These are phyloP conservation scores for Spondyliosoma cantharus DNA, from an alignment of 2,797 vertebrate species.

Conservation along the genomic window DNA sequence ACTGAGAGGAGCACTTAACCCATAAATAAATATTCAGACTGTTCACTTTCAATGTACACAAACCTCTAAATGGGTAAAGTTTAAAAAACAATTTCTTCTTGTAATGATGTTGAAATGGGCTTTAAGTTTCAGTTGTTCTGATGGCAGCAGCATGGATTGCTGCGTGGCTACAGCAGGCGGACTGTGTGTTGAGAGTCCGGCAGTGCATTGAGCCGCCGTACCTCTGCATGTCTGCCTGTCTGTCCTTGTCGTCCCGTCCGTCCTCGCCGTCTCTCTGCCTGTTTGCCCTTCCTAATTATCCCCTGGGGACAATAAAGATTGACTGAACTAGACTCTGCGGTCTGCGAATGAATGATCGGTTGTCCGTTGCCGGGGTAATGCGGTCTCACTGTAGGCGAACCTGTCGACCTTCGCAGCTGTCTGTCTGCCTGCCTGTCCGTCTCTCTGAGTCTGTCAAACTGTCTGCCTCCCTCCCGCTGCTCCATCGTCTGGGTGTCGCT, in stretches of 20 bases:
- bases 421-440: slow-evolving; percentile 33
- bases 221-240: slow-evolving; percentile 12
- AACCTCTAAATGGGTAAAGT: neutral
- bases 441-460: slow-evolving; percentile 36
- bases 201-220: slow-evolving; percentile 10
- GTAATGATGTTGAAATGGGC: neutral
- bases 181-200: slow-evolving; percentile 16
- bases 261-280: neutral
- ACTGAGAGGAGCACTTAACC: too few species aligned
- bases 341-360: slow-evolving; percentile 58
- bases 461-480: neutral
- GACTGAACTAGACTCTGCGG: slow-evolving; percentile 56
- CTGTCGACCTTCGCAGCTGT: slow-evolving; percentile 60
- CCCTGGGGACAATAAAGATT: slow-evolving; percentile 57
- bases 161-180: neutral
- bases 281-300: slow-evolving; percentile 59
- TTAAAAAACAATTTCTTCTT: neutral
- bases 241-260: neutral
- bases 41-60: too few species aligned
- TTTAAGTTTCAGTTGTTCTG: slow-evolving; percentile 52
- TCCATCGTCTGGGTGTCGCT: slow-evolving; percentile 24
- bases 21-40: too few species aligned
- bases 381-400: slow-evolving; percentile 57
- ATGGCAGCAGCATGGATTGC: slow-evolving; percentile 23
- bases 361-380: slow-evolving; percentile 62